A percentile compares a stretch with the other conserved stretches of the same genome.
Conservation (phyloP, 2,113 vertebrate genomes). For the Bufo bufo region DNA sequence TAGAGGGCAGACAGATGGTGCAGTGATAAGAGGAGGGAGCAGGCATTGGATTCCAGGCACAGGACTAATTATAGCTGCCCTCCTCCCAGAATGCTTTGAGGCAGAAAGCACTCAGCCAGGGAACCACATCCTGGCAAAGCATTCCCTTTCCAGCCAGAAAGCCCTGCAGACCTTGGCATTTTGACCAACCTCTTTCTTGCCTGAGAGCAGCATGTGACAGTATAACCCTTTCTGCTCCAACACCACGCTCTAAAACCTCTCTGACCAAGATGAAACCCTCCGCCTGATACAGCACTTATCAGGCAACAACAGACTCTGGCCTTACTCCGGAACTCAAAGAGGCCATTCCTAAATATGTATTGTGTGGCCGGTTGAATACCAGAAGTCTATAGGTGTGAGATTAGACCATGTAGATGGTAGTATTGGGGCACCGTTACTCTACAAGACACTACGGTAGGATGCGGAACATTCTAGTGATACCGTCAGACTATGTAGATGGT, state of each 20-base stretch:
- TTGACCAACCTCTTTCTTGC: conserved; percentile 38
- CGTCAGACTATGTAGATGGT: too few relatives aligned
- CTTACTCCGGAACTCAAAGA: neutral
- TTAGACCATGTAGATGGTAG: too few relatives aligned
- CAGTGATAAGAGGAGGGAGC: conserved; percentile 56
- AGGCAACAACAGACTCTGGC: neutral
- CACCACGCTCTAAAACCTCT: neutral
- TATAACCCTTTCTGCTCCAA: conserved; percentile 30
- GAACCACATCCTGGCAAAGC: conserved; percentile 57
- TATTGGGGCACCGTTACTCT: too few relatives aligned
- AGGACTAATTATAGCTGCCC: conserved; percentile 59
- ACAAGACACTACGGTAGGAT: too few relatives aligned
- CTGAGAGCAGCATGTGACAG: conserved; percentile 38
- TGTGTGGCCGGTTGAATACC: neutral
- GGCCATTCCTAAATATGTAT: too few relatives aligned
- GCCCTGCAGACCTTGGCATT: conserved; percentile 46
- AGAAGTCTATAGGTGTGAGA: neutral
- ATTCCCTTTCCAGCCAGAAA: conserved; percentile 46
- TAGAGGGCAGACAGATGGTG: conserved; percentile 55
- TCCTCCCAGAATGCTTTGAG: conserved; percentile 58
- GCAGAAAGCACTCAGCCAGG: conserved; percentile 59
- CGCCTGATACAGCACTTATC: neutral
- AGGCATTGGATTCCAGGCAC: conserved; percentile 58
- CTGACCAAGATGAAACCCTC: neutral
- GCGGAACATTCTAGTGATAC: too few relatives aligned